Conservation (phyloP, 2,888 invertebrate species). For the Meiosimyza decipiens region DNA sequence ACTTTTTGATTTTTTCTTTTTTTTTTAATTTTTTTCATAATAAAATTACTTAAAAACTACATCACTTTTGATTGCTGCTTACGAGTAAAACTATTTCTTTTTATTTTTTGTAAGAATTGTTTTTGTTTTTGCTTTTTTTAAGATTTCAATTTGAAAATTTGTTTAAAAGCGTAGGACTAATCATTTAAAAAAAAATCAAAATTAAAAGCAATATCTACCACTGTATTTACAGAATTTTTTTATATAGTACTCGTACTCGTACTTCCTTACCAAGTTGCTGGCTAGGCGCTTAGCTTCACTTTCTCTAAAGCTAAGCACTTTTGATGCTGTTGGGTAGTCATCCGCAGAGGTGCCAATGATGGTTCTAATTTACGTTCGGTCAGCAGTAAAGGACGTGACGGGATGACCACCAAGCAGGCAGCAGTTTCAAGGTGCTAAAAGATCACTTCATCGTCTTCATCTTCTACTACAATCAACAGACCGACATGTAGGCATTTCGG, state of each 20-base stretch:
- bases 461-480: too few species aligned
- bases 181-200: conserved; percentile 1
- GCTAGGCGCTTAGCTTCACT: too few species aligned
- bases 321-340: background rate
- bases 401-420: too few species aligned
- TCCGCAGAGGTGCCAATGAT: conserved; percentile 18
- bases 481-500: too few species aligned
- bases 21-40: conserved; percentile 11
- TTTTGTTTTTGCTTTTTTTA: background rate
- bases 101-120: background rate
- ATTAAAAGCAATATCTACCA: background rate
- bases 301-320: background rate
- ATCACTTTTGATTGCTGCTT: conserved; percentile 64
- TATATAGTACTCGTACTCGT: background rate
- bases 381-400: too few species aligned
- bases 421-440: too few species aligned
- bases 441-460: too few species aligned
- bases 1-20: background rate
- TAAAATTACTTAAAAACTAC: conserved; percentile 59
- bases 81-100: conserved; percentile 36
- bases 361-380: too few species aligned
- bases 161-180: background rate
- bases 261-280: too few species aligned
- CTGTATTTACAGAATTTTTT: conserved; percentile 15
- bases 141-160: background rate